A percentile compares a stretch with the other conserved stretches of the same genome.
Conservation (phyloP, 2,888 invertebrate genomes). For the Ophion ellenae region DNA sequence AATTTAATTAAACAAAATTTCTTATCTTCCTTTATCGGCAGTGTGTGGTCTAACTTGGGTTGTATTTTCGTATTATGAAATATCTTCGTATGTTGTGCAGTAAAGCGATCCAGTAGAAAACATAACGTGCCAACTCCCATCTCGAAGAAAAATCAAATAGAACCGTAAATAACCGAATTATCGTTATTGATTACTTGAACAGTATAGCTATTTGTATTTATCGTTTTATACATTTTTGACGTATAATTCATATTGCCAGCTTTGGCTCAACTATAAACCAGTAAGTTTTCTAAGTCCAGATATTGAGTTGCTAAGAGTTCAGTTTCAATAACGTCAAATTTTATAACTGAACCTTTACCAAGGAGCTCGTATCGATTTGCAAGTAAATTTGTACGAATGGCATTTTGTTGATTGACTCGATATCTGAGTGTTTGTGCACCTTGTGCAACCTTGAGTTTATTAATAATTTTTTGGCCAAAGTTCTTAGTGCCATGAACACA, state of each 20-base stretch:
- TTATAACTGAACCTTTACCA: constrained; percentile 1
- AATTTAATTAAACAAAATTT: background rate
- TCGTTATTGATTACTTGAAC: constrained; percentile 26
- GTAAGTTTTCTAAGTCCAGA: constrained; percentile 19
- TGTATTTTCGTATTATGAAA: background rate
- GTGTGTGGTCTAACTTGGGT: background rate
- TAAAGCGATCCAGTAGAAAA: background rate
- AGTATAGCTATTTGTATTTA: constrained; percentile 54
- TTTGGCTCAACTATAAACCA: constrained; percentile 37
- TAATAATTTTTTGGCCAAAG: constrained; percentile 63
- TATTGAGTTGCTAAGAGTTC: constrained; percentile 29
- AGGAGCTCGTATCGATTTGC: constrained; percentile 6
- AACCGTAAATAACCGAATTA: constrained; percentile 35
- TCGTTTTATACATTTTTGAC: constrained; percentile 50
- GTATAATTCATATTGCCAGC: constrained; percentile 55
- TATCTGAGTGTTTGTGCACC: constrained; percentile 61
- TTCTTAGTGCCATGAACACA: constrained; percentile 67
- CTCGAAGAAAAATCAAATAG: constrained; percentile 33
- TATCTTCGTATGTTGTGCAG: background rate
- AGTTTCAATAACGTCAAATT: constrained; percentile 16
- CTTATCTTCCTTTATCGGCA: background rate
- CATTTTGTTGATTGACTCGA: constrained; percentile 11
- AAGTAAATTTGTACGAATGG: background rate
- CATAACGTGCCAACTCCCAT: constrained; percentile 10
- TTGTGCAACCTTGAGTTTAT: constrained; percentile 64